Evolutionary conservation across 2,888 invertebrate species (phyloP).

Genomic region (Scrobipalpa costella): DNA sequence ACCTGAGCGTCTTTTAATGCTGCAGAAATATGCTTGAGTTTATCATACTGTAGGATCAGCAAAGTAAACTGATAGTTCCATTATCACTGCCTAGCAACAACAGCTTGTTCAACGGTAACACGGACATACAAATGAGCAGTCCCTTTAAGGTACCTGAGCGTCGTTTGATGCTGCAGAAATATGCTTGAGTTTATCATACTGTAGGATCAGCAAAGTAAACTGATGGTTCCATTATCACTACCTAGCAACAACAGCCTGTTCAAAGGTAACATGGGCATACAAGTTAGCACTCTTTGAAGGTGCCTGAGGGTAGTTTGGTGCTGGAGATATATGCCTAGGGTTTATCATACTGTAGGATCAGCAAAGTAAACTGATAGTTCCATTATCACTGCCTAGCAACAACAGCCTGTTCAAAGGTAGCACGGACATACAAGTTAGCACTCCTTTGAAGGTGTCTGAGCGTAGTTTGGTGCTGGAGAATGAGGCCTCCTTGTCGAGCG

Average conservation of each 20-base stretch:
- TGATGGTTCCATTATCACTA: neutral
- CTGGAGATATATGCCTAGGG: neutral
- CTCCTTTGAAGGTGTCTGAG: constrained; percentile 94
- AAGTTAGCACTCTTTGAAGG: neutral
- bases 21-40: neutral
- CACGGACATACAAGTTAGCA: constrained; percentile 93
- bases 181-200: neutral
- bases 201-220: neutral
- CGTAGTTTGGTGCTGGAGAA: constrained; percentile 93
- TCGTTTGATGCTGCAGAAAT: neutral
- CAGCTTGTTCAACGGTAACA: neutral
- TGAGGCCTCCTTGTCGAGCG: constrained; percentile 85
- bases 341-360: too few relatives aligned
- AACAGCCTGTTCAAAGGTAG: constrained; percentile 94
- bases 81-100: neutral
- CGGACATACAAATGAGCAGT: neutral
- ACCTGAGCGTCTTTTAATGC: too few relatives aligned
- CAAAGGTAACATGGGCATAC: neutral
- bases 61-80: neutral
- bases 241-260: neutral
- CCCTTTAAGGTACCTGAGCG: neutral
- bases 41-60: neutral
- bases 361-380: constrained; percentile 90
- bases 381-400: constrained; percentile 95
- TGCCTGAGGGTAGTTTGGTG: neutral